Evolutionary conservation across 2,888 invertebrate genomes (phyloP).

Genomic region (Caenorhabditis japonica): DNA sequence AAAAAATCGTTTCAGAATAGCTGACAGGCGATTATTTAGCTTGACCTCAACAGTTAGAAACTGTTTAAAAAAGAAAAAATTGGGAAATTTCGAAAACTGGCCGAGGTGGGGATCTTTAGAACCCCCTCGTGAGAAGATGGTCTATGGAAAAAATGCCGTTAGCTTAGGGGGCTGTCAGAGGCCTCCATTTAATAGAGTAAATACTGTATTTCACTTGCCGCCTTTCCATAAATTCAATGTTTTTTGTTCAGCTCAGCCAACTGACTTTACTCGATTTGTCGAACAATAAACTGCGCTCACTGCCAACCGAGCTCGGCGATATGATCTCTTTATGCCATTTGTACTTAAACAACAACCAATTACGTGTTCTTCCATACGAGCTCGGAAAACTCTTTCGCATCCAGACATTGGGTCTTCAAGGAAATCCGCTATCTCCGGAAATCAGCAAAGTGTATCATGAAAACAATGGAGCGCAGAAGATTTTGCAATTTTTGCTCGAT

Average conservation of each 20-base stretch:
- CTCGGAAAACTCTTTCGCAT: slow-evolving; percentile 97
- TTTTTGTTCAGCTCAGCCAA: slow-evolving; percentile 81
- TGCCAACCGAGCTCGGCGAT: slow-evolving; percentile 96
- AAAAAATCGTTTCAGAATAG: no score
- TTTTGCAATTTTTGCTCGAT: slow-evolving; percentile 93
- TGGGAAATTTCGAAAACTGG: no score
- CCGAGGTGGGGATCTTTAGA: no score
- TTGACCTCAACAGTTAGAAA: no score
- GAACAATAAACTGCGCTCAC: slow-evolving; percentile 91
- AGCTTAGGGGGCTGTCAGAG: no score
- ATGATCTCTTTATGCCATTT: slow-evolving; percentile 95
- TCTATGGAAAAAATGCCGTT: no score
- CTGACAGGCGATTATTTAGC: no score
- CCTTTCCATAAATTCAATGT: background rate
- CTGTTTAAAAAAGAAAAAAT: no score
- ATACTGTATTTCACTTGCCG: no score
- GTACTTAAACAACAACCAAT: slow-evolving; percentile 91
- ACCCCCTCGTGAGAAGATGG: no score
- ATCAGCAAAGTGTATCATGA: slow-evolving; percentile 92
- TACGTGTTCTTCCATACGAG: slow-evolving; percentile 94
- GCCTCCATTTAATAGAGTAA: no score
- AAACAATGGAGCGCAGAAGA: slow-evolving; percentile 92
- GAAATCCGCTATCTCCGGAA: slow-evolving; percentile 94
- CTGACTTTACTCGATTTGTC: slow-evolving; percentile 92
- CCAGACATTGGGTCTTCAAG: slow-evolving; percentile 86